phyloP scores from a whole-genome alignment of 1,140 invertebrate genomes.

The Octopus bimaculoides region DNA sequence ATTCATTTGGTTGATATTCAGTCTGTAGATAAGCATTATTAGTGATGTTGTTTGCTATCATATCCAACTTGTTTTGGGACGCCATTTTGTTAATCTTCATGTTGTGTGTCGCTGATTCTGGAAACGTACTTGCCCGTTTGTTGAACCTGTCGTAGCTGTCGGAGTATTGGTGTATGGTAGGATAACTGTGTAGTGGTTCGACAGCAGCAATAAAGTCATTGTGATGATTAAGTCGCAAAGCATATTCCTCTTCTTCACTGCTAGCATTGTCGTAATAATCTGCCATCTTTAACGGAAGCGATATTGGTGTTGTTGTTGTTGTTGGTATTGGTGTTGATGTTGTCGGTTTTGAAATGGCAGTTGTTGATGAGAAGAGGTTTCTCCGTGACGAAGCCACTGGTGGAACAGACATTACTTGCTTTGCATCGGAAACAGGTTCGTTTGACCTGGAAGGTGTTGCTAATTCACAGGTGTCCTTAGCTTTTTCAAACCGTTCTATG shows the following conservation, averaged over 20 bases:
- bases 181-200: no score
- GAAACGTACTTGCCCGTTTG: neutral
- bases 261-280: neutral
- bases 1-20: neutral
- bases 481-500: constrained; percentile 40
- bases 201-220: no score
- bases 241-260: neutral
- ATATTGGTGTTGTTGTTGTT: neutral
- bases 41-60: neutral
- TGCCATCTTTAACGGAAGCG: neutral
- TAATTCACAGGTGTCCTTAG: neutral
- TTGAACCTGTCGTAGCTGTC: neutral
- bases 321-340: neutral
- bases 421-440: neutral
- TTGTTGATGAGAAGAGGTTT: neutral
- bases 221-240: neutral
- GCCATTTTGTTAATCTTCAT: neutral
- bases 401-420: neutral
- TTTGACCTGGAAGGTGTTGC: neutral
- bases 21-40: neutral
- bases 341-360: neutral
- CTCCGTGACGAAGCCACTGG: neutral
- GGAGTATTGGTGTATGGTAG: neutral
- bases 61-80: neutral
- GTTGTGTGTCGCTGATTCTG: neutral